Evolutionary conservation across 1,140 invertebrate genomes (phyloP).

Genomic region (Mizuhopecten yessoensis): DNA sequence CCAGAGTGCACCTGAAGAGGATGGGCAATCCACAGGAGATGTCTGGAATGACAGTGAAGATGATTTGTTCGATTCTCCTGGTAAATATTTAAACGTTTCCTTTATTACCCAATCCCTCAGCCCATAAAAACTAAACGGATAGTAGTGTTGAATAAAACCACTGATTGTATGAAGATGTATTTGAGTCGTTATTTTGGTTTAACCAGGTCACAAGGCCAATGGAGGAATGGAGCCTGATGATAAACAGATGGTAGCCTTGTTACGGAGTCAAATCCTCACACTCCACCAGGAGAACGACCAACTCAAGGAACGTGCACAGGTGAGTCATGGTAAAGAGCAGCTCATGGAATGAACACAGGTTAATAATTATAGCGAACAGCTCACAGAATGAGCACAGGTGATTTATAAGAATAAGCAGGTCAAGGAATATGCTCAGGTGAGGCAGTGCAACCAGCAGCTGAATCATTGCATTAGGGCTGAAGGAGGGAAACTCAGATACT

Average conservation of each 20-base stretch:
- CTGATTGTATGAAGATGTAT: not conserved
- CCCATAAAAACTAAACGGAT: not conserved
- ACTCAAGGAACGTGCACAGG: constrained; percentile 61
- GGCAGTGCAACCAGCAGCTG: no score
- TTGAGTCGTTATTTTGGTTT: not conserved
- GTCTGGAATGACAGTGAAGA: constrained; percentile 74
- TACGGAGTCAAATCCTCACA: constrained; percentile 70
- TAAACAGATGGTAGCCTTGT: constrained; percentile 67
- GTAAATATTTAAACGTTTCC: constrained; percentile 44
- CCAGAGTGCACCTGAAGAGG: constrained; percentile 53
- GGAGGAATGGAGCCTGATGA: constrained; percentile 57
- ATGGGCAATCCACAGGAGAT: constrained; percentile 52
- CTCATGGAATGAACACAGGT: no score
- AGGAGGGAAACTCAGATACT: no score
- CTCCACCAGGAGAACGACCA: constrained; percentile 68
- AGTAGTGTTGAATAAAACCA: no score
- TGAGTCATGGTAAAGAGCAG: no score
- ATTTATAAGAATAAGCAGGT: no score
- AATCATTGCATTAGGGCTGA: no score
- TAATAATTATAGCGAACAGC: no score
- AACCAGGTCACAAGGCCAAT: constrained; percentile 47
- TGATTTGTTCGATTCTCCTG: constrained; percentile 66
- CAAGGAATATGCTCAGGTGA: no score
- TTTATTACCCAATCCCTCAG: not conserved
- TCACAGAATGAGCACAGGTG: no score